Evolutionary conservation across 2,888 invertebrate genomes (phyloP).

Genomic region (Pachycephus smyrnensis): DNA sequence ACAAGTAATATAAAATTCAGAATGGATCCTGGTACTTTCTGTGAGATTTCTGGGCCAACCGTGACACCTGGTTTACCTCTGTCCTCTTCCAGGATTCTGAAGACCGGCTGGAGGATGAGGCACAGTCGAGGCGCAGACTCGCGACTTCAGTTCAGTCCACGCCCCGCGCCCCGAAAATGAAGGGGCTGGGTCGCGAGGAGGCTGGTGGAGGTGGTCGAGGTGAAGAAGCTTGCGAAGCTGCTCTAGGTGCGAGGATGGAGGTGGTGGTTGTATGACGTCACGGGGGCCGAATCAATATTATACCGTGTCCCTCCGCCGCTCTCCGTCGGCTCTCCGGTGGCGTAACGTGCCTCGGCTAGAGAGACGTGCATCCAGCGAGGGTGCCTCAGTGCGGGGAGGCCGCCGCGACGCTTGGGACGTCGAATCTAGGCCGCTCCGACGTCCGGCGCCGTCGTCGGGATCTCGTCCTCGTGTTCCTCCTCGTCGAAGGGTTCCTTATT

Average conservation of each 20-base stretch:
- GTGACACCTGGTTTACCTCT: not conserved
- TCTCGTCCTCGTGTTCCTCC: not conserved
- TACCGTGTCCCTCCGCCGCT: constrained; percentile 25
- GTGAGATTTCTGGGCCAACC: not conserved
- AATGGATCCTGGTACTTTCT: not conserved
- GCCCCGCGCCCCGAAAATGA: constrained; percentile 44
- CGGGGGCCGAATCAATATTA: constrained; percentile 59
- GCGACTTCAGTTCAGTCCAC: constrained; percentile 51
- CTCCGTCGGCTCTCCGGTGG: constrained; percentile 42
- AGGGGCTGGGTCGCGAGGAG: constrained; percentile 35
- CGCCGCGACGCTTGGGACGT: constrained; percentile 61
- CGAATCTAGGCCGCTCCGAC: constrained; percentile 50
- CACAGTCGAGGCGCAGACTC: constrained; percentile 50
- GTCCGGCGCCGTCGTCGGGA: constrained; percentile 43
- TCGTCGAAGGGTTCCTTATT: not conserved
- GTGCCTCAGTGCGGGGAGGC: constrained; percentile 63
- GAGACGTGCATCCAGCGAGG: constrained; percentile 36
- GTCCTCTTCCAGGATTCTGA: not conserved
- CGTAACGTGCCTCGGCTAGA: constrained; percentile 47
- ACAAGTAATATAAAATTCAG: not conserved
- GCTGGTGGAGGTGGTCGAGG: not conserved
- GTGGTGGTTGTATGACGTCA: constrained; percentile 44
- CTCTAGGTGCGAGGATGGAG: constrained; percentile 34
- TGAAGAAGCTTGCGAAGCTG: constrained; percentile 9
- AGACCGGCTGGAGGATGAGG: constrained; percentile 5